phyloP scores from a whole-genome alignment of 2,797 vertebrate genomes.

The Astyanax mexicanus region DNA sequence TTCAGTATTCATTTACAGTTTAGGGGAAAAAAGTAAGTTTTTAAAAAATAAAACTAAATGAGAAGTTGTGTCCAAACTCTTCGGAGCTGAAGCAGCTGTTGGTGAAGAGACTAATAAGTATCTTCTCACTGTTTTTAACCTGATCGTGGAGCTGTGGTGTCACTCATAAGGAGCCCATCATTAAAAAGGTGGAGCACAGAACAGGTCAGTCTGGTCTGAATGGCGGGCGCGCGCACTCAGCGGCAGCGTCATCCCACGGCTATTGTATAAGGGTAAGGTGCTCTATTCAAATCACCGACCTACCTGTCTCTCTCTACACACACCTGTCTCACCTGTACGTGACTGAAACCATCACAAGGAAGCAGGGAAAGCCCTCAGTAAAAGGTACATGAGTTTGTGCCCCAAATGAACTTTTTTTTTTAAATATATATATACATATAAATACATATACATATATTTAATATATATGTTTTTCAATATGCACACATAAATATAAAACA shows the following conservation, averaged over 20 bases:
- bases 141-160: slow-evolving; percentile 12
- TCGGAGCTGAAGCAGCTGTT: too few species aligned
- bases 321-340: slow-evolving; percentile 57
- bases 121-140: neutral
- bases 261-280: slow-evolving; percentile 46
- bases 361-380: neutral
- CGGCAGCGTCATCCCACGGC: slow-evolving; percentile 24
- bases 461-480: too few species aligned
- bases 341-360: neutral
- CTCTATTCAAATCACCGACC: slow-evolving; percentile 41
- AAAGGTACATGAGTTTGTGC: too few species aligned
- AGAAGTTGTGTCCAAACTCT: too few species aligned
- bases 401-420: too few species aligned
- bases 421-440: too few species aligned
- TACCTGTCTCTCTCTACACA: slow-evolving; percentile 4
- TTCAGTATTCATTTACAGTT: too few species aligned
- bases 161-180: slow-evolving; percentile 71
- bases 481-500: too few species aligned
- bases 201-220: slow-evolving; percentile 82
- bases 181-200: slow-evolving; percentile 76
- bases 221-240: slow-evolving; percentile 42
- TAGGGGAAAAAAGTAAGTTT: too few species aligned
- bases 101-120: too few species aligned
- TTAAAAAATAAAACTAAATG: too few species aligned
- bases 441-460: too few species aligned